Conservation (phyloP, 2,888 invertebrate species). For the Sussaba pulchella region DNA sequence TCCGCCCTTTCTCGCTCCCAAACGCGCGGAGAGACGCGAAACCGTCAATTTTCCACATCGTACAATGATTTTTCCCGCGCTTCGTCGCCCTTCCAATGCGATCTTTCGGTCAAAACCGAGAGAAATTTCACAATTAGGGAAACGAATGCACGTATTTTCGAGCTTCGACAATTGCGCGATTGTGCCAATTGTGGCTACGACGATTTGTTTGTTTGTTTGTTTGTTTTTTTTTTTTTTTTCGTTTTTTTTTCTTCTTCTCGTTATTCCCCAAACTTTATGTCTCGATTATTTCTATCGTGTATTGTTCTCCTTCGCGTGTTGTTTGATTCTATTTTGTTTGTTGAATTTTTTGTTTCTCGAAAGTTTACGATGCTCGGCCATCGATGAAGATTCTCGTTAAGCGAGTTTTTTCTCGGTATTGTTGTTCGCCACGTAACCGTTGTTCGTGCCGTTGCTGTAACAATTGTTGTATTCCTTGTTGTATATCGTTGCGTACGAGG, state of each 20-base stretch:
- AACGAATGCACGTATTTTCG: conserved; percentile 40
- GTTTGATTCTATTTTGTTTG: conserved; percentile 33
- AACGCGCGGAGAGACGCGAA: neutral
- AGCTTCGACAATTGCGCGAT: no score
- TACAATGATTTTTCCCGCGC: conserved; percentile 12
- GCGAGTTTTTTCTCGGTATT: conserved; percentile 82
- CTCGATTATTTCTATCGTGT: neutral
- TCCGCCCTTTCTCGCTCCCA: neutral
- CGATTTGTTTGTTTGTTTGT: no score
- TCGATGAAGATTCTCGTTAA: conserved; percentile 71
- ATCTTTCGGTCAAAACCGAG: conserved; percentile 7
- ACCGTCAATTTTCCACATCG: conserved; percentile 3
- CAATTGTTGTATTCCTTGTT: conserved; percentile 87
- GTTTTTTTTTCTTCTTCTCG: conserved; percentile 6
- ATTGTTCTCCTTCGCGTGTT: conserved; percentile 10
- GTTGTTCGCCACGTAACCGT: conserved; percentile 86
- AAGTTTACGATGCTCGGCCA: conserved; percentile 57
- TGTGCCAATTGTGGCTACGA: no score
- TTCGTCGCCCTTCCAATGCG: neutral
- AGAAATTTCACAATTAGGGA: neutral
- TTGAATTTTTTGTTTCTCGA: conserved; percentile 43
- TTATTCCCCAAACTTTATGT: neutral
- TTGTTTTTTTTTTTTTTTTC: neutral
- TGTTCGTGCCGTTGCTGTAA: conserved; percentile 88
- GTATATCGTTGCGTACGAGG: conserved; percentile 85